Evolutionary conservation across 1,140 invertebrate species (phyloP).

Genomic region (Nephila pilipes): DNA sequence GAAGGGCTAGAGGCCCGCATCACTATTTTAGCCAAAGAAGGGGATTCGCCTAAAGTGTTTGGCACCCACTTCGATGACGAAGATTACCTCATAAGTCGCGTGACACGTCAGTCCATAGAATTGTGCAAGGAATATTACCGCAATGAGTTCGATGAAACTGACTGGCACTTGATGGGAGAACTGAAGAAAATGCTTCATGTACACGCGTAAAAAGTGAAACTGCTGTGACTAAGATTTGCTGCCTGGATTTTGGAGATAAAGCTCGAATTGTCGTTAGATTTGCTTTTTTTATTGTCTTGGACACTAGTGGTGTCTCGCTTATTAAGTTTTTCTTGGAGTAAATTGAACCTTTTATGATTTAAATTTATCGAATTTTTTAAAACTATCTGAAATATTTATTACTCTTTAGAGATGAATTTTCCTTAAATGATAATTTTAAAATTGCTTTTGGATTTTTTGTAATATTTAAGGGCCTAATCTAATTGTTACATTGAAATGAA

Average conservation of each 20-base stretch:
- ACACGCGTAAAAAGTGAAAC: conserved; percentile 81
- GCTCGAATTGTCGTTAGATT: not conserved
- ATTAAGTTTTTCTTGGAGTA: not conserved
- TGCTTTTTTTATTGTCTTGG: not conserved
- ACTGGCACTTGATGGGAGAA: conserved; percentile 99
- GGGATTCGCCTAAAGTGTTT: conserved; percentile 98
- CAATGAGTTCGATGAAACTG: conserved; percentile 96
- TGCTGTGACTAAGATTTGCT: too few species aligned
- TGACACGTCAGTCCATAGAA: conserved; percentile 98
- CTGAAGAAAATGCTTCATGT: conserved; percentile 99
- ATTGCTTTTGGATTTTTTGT: too few species aligned
- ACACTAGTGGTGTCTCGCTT: not conserved
- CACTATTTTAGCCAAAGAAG: conserved; percentile 98
- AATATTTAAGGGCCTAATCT: too few species aligned
- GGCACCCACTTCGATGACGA: conserved; percentile 98
- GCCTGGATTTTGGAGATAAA: not conserved
- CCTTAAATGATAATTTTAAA: too few species aligned
- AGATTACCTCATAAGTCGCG: conserved; percentile 97
- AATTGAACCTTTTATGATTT: too few species aligned
- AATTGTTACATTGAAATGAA: too few species aligned
- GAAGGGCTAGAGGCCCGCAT: conserved; percentile 99
- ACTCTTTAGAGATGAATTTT: too few species aligned
- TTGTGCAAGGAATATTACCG: conserved; percentile 99
- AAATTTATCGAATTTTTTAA: too few species aligned
- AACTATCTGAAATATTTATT: too few species aligned